Conservation (phyloP, 2,888 invertebrate genomes). For the Phlogophora meticulosa region DNA sequence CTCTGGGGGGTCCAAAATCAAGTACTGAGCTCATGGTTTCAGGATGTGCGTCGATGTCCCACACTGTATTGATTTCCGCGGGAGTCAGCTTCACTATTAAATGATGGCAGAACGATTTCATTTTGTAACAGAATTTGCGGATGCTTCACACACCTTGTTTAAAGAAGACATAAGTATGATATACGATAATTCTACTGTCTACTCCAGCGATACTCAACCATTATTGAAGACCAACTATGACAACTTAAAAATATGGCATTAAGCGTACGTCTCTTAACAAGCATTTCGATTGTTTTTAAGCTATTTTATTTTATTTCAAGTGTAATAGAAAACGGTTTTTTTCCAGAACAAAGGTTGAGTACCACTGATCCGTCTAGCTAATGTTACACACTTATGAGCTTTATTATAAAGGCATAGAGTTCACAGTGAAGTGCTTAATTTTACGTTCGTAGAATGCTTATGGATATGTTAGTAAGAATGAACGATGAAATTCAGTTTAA, state of each 20-base stretch:
- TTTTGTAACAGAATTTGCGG: conserved; percentile 9
- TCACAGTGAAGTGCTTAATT: conserved; percentile 45
- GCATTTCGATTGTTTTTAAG: conserved; percentile 8
- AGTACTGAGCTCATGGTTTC: too few relatives aligned
- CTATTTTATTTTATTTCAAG: not conserved
- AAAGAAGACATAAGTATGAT: conserved; percentile 12
- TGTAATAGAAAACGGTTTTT: too few relatives aligned
- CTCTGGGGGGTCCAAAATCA: too few relatives aligned
- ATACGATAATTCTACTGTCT: conserved; percentile 29
- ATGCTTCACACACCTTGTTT: conserved; percentile 33
- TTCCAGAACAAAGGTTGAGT: conserved; percentile 24
- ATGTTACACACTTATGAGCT: conserved; percentile 25
- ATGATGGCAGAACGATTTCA: not conserved
- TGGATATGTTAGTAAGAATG: conserved; percentile 35
- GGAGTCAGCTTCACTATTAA: not conserved
- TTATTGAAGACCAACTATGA: conserved; percentile 6
- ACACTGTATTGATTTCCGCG: too few relatives aligned
- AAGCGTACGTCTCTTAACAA: not conserved
- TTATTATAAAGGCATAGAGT: conserved; percentile 52
- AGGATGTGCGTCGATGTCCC: too few relatives aligned
- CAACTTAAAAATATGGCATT: not conserved
- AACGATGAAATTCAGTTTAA: conserved; percentile 23
- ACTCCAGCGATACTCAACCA: conserved; percentile 39
- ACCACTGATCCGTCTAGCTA: conserved; percentile 28
- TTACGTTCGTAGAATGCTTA: conserved; percentile 27